phyloP scores from a whole-genome alignment of 2,888 invertebrate species.

The Capitulum mitella region DNA sequence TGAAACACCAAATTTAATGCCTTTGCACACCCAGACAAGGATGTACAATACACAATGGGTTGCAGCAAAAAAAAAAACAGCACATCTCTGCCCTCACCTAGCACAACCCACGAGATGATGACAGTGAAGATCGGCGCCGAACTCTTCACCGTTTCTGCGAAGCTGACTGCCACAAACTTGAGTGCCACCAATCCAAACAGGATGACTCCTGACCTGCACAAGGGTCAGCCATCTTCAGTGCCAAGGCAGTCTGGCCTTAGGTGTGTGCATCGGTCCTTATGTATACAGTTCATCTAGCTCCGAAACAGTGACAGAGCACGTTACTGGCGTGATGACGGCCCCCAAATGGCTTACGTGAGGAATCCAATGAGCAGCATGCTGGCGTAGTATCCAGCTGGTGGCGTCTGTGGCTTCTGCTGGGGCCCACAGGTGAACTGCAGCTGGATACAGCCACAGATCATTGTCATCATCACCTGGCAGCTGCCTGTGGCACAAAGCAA shows the following conservation, averaged over 20 bases:
- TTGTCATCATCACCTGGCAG: slow-evolving; percentile 67
- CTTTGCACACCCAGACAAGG: too few species aligned
- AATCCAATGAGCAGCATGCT: slow-evolving; percentile 34
- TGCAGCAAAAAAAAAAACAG: too few species aligned
- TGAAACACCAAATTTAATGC: too few species aligned
- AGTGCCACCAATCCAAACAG: slow-evolving; percentile 64
- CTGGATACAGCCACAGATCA: slow-evolving; percentile 64
- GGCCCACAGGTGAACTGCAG: slow-evolving; percentile 62
- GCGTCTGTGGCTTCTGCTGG: slow-evolving; percentile 39
- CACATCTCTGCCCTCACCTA: slow-evolving; percentile 50
- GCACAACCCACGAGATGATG: slow-evolving; percentile 57
- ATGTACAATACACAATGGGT: too few species aligned
- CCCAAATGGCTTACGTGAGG: slow-evolving; percentile 34
- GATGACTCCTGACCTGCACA: slow-evolving; percentile 44
- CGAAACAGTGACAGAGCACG: too few species aligned
- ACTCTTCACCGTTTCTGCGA: slow-evolving; percentile 72
- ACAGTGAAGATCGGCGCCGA: slow-evolving; percentile 72
- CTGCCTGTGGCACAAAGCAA: slow-evolving; percentile 51
- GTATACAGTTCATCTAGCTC: too few species aligned
- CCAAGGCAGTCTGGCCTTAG: too few species aligned
- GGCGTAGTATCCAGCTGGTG: slow-evolving; percentile 30
- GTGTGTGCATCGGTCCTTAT: too few species aligned
- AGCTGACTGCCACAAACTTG: slow-evolving; percentile 70
- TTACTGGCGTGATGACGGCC: too few species aligned
- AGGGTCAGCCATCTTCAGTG: not conserved